Conservation (phyloP, 1,140 invertebrate species). For the Geopemphigus sp. region DNA sequence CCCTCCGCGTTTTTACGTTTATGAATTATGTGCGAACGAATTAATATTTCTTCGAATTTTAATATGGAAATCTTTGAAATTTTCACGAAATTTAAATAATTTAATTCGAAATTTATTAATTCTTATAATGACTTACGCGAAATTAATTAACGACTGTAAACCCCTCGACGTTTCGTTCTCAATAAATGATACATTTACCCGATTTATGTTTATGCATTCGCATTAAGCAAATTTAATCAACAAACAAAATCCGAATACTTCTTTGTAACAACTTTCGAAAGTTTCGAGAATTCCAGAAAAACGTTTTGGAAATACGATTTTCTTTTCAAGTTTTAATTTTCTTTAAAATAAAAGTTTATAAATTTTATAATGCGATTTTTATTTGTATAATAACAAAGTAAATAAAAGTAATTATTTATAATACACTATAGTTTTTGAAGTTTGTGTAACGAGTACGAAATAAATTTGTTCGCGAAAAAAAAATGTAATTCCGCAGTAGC, state of each 20-base stretch:
- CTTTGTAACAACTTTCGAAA: neutral
- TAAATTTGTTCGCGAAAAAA: neutral
- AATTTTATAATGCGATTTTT: neutral
- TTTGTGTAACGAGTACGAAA: neutral
- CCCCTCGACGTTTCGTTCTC: neutral
- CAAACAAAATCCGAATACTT: neutral
- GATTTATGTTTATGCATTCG: neutral
- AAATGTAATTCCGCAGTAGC: neutral
- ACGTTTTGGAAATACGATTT: neutral
- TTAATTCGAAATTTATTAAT: too few species aligned
- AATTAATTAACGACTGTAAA: too few species aligned
- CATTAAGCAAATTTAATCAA: neutral
- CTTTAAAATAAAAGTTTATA: conserved; percentile 1
- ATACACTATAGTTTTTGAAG: neutral
- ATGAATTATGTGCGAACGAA: too few species aligned
- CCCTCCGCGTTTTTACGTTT: too few species aligned
- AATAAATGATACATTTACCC: neutral
- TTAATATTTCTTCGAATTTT: too few species aligned
- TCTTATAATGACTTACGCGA: too few species aligned
- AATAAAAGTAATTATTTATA: neutral
- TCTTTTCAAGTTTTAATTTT: conserved; percentile 23
- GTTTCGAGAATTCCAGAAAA: neutral
- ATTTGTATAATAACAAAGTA: neutral
- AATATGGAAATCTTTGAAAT: too few species aligned
- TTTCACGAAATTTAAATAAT: too few species aligned